Evolutionary conservation across 2,797 vertebrate genomes (phyloP), one percentile per base, ranked within the genome.

Genomic region (Chaunax sp.): DNA sequence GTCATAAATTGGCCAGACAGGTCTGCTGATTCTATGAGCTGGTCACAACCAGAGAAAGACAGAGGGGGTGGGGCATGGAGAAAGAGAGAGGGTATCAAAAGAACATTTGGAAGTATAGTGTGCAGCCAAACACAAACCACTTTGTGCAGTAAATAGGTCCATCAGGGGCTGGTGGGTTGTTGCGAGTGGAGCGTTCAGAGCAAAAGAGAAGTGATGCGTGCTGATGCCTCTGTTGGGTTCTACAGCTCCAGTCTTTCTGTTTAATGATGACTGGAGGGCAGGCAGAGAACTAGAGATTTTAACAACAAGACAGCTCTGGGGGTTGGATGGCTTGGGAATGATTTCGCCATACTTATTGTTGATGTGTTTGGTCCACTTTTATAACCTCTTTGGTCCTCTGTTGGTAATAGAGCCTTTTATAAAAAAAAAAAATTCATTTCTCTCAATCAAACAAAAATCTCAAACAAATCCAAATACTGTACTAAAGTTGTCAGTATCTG

Each of bases 191-290:
- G 65, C 49, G 26, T 82, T 80, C 60, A 67, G 75, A 82, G 77
- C 72, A 63, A 79, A 74, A 61, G 80, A 75, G 81, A 87, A 87
- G 85, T 75, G 90, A 87, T 89, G 91, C 82, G 62, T 89, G 86
- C 71, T 88, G 81, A 86, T 86, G 87, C 84, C 73, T 83, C 78
- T 78, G 82, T 79, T 78, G 81, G 57, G 68, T 72, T 86, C 72
- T 57, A 57, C n/a, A 83, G 73, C 83, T 81, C 82, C 72, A 44
- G 72, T 79, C 77, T 90, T 82, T 86, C 75, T 78, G 72, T 80
- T 88, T 92, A 92, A 91, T 92, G 90, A 92, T 85, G 87, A 89
- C 92, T 89, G 82, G 66, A 88, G 89, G 90, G 88, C 86, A 89
- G 72, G 58, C 69, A 38, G 59, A 86, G 81, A 88, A 55, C 59